Evolutionary conservation across 2,888 invertebrate species (phyloP), one percentile per base, ranked within the genome.

Genomic region (Trichacis sp.): DNA sequence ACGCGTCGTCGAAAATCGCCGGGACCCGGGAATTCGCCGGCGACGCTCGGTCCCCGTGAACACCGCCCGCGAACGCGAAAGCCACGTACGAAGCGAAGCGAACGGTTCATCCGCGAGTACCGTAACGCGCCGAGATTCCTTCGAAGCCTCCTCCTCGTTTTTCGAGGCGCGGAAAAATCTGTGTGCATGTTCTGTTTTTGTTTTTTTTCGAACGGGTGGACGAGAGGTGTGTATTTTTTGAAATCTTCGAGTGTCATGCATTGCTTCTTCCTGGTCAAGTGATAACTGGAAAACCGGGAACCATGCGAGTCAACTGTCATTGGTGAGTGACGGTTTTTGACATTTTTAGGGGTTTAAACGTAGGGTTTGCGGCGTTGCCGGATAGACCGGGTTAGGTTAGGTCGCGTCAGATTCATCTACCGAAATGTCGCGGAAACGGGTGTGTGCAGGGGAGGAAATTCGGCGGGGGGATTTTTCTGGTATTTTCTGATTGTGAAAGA

Each of bases 111-210:
- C 56, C 62, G 49, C 52, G 62, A 63, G 62, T 63, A 63, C 62
- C 62, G 62, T 63, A 63, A 62, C 62, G 55, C 56, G 57, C 52
- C 57, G 62, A 63, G 57, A 63, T 63, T 63, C 62, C 47, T 51
- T 15, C 42, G 38, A 5, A 43, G 43, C 17, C 18, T n/a, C 18
- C 6, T 17, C 17, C 9, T 19, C n/a, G n/a, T 40, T 40, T 40
- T 5, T 40, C 14, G 14, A 12, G 2, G 2, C 8, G 14, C 14
- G 17, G 19, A 17, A 42, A 42, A 5, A 9, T 12, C 3, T 4
- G 2, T 36, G 36, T 36, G 36, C 9, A 5, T 2, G 2, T 12
- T 36, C 6, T 11, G 3, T 36, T 3, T 24, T 36, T 14, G 36
- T 36, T 36, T 36, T 2, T 36, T 36, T 36, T 36, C 9, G n/a